Percentiles rank a stretch among this genome's conserved stretches.
These are phyloP conservation scores for Atta texana DNA, from an alignment of 1,140 invertebrate genomes.

Conservation along the genomic window DNA sequence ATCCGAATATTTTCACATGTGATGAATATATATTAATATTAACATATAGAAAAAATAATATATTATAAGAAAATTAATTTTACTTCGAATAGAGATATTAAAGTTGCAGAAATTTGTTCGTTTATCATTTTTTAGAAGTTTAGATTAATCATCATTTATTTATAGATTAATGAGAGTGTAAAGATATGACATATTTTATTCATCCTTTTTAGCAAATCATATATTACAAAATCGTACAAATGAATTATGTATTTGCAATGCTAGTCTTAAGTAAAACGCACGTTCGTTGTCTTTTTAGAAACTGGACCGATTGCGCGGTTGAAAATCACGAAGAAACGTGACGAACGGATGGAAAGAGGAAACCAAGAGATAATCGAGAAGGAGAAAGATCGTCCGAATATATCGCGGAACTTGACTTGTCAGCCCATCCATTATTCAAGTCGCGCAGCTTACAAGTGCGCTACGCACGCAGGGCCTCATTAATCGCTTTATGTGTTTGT, in stretches of 20 bases:
- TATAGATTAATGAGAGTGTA: not conserved
- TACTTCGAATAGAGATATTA: not conserved
- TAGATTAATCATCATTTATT: not conserved
- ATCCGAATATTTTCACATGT: not conserved
- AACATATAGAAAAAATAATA: not conserved
- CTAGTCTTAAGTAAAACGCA: conserved; percentile 37
- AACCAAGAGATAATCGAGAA: conserved; percentile 66
- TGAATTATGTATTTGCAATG: conserved; percentile 25
- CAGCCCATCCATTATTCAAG: conserved; percentile 78
- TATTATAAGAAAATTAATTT: not conserved
- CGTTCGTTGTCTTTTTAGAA: conserved; percentile 45
- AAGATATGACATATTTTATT: not conserved
- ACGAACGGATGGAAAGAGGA: conserved; percentile 71
- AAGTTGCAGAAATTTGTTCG: not conserved
- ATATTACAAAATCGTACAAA: not conserved
- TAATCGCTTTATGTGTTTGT: conserved; percentile 79
- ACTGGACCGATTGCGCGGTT: conserved; percentile 47
- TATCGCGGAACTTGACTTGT: conserved; percentile 73
- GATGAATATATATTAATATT: not conserved
- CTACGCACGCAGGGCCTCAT: conserved; percentile 71
- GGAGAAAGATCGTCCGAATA: conserved; percentile 65
- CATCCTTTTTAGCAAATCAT: not conserved
- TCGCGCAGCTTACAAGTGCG: conserved; percentile 74
- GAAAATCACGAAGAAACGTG: conserved; percentile 75
- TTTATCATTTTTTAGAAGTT: not conserved